Percentiles rank a stretch among this genome's conserved stretches.
These are phyloP conservation scores for Lasius fuliginosus DNA, from an alignment of 2,888 invertebrate genomes.

Conservation along the genomic window DNA sequence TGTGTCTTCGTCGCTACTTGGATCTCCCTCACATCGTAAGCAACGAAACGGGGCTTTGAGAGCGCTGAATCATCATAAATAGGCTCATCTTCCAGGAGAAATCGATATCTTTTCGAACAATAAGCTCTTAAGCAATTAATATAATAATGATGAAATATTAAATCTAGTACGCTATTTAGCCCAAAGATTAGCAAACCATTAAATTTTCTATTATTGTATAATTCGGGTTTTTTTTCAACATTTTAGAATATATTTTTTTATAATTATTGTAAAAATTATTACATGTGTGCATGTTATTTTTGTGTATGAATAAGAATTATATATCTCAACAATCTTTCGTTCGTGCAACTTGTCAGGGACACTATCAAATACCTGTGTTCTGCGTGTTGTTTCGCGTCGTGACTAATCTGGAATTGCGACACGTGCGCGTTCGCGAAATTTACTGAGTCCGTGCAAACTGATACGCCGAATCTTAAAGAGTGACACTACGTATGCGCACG, in stretches of 20 bases:
- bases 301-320: not conserved
- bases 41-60: slow-evolving; percentile 2
- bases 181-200: not conserved
- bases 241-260: not conserved
- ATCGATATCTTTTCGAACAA: slow-evolving; percentile 18
- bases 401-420: slow-evolving; percentile 73
- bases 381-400: slow-evolving; percentile 64
- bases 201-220: not conserved
- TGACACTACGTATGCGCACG: slow-evolving; percentile 62
- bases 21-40: slow-evolving; percentile 25
- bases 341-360: slow-evolving; percentile 6
- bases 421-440: slow-evolving; percentile 73
- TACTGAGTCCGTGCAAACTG: slow-evolving; percentile 67
- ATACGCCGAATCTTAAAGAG: slow-evolving; percentile 77
- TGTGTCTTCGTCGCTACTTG: slow-evolving; percentile 54
- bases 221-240: not conserved
- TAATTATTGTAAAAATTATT: slow-evolving; percentile 20
- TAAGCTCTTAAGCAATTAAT: not conserved
- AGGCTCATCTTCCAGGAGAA: slow-evolving; percentile 31
- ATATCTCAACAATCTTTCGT: not conserved
- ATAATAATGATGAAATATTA: slow-evolving; percentile 13
- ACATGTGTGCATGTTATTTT: not conserved
- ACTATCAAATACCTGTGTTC: slow-evolving; percentile 19
- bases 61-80: slow-evolving; percentile 40
- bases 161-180: not conserved